Evolutionary conservation across 2,113 vertebrate genomes (phyloP), one percentile per base, ranked within the genome.

Genomic region (Cairina moschata): DNA sequence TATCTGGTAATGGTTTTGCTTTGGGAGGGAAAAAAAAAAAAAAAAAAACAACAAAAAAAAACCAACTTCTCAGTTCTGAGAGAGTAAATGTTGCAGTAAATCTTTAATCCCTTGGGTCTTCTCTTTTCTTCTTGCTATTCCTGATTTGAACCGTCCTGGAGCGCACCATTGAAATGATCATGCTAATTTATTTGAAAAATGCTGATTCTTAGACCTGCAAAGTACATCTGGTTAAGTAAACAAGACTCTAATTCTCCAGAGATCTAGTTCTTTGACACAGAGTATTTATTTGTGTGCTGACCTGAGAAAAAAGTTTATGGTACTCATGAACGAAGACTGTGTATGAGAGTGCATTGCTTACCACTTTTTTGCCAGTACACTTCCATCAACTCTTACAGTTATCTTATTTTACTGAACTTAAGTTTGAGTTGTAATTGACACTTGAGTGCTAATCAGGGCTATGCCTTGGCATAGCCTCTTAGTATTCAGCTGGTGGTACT

Each of bases 401-500:
- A 36, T 20, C 48, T 87, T 38, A 4, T 86, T 91, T 94, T 94
- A 26, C 62, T 91, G 44, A 65, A 67, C 34, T 2, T 71, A 36
- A 34, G 76, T 89, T 84, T 86, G 84, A 90, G 7, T 75, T 46
- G 38, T 87, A 83, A 66, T 36, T 69, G 71, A 44, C 63, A 44
- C 67, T 74, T 81, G 58, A 88, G 44, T 65, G 34, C 11, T 81
- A 60, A 36, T 83, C 66, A 66, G 82, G 36, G 18, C 29, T 67
- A 44, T 44, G 78, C n/a, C 23, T 17, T 26, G 60, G 48, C 58
- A 21, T 23, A 68, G 6, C 72, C 55, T 78, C 7, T 21, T 83
- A 67, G 38, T 90, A 92, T 91, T 96, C 52, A 76, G 20, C 32
- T 46, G 60, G 7, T 80, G 65, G 32, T 96, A 88, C 25, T 94